Evolutionary conservation across 2,888 invertebrate species (phyloP).

Genomic region (Platycnemis pennipes): DNA sequence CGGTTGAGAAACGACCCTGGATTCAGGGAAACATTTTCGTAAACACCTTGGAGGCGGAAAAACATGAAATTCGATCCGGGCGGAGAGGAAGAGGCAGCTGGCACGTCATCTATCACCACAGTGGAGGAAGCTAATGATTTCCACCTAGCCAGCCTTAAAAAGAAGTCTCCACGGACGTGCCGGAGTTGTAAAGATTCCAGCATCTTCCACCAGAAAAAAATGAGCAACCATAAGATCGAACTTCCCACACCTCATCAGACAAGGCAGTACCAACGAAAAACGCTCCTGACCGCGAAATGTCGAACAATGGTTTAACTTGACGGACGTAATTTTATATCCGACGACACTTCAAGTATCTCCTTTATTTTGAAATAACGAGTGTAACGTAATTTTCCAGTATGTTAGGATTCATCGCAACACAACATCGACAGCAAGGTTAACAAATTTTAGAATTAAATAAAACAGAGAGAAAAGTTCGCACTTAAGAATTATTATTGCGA

Average conservation of each 20-base stretch:
- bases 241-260: background rate
- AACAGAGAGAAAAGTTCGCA: no score
- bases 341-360: no score
- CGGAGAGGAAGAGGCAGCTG: background rate
- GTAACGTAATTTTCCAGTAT: no score
- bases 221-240: background rate
- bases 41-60: background rate
- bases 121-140: background rate
- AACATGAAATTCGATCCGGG: constrained; percentile 3
- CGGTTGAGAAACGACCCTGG: background rate
- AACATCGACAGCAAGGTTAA: no score
- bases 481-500: no score
- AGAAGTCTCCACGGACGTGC: background rate
- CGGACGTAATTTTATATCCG: no score
- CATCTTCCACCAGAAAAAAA: background rate
- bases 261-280: background rate
- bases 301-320: no score
- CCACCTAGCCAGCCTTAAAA: background rate
- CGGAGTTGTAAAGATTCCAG: background rate
- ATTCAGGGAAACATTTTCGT: background rate
- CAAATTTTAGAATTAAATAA: no score
- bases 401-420: no score
- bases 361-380: no score
- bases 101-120: background rate
- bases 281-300: no score